These are phyloP conservation scores for Phengaris alcon DNA, from an alignment of 2,888 invertebrate species.

Conservation along the genomic window DNA sequence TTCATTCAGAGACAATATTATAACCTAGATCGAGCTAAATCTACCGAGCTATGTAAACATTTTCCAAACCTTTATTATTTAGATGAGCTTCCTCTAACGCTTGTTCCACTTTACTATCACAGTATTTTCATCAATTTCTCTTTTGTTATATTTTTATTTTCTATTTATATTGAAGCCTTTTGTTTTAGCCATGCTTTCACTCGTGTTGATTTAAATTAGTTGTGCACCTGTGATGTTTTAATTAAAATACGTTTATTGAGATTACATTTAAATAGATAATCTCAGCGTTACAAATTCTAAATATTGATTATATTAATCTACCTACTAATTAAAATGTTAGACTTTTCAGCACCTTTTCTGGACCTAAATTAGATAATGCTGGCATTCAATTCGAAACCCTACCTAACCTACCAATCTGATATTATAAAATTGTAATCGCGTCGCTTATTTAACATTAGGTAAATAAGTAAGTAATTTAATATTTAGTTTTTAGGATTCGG, in stretches of 20 bases:
- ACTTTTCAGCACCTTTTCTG: background rate
- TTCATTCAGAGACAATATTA: background rate
- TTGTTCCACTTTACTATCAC: slow-evolving; percentile 24
- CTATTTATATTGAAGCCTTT: slow-evolving; percentile 19
- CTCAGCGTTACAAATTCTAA: background rate
- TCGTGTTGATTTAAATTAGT: slow-evolving; percentile 4
- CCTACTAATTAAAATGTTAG: background rate
- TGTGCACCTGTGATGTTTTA: slow-evolving; percentile 5
- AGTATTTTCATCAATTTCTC: slow-evolving; percentile 26
- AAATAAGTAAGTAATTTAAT: too few species aligned
- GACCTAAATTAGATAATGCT: background rate
- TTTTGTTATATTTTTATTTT: slow-evolving; percentile 20
- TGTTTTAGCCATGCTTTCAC: slow-evolving; percentile 1
- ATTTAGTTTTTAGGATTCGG: too few species aligned
- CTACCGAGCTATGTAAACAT: slow-evolving; percentile 13
- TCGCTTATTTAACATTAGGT: too few species aligned
- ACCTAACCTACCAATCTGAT: background rate
- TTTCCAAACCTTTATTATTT: slow-evolving; percentile 28
- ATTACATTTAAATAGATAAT: background rate
- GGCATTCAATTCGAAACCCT: background rate
- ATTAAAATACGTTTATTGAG: background rate
- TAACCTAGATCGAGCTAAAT: background rate
- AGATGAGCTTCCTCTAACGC: slow-evolving; percentile 21
- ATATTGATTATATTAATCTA: too few species aligned
- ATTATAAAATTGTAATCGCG: background rate